Base-by-base conservation (phyloP, 37 sponge, comb jelly and placozoan species). In the Aphrocallistes beatrix region DNA sequence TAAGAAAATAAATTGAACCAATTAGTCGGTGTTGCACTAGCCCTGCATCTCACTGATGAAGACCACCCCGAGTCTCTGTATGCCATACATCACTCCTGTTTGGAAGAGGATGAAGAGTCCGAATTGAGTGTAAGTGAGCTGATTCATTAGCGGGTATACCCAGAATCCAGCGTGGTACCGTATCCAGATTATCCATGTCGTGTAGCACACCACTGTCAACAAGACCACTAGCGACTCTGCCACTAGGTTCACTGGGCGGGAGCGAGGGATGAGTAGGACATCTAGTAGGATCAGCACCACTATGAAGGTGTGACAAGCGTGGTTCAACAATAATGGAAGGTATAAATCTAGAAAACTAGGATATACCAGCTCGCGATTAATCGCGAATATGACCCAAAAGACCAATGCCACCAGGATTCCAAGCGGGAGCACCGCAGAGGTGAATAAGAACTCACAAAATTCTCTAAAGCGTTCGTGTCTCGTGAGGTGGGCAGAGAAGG, bases 371-470 rank as follows among this genome's bases (percentile, higher is more conserved):
- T 60, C 75, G 6, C 75, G 10, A 30, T 60, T 13, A 13, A 60
- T 28, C 3, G 75, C 75, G 25, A 19, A 21, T 60, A 60, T 60
- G 25, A 13, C 3, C 75, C 75, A 60, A 30, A 60, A 60, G 10
- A 60, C 32, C 25, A 13, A 8, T 13, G 75, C 6, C n/a, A 60
- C n/a, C 10, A 60, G n/a, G 6, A 13, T 6, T 19, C 75, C 75
- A 21, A 60, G 75, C 75, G 75, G 75, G 75, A 60, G n/a, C 34
- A 60, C 75, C 28, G n/a, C 34, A 32, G 75, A 60, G 75, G 75
- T 13, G 21, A 60, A 60, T 60, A 60, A 30, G 75, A 60, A 60
- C n/a, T 60, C 75, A 13, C 75, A 60, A 25, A 60, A 60, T 30
- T 28, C 3, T 28, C 75, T 60, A 30, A 60, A 30, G 8, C 17